These are phyloP conservation scores for Gobio gobio DNA, from an alignment of 2,113 vertebrate genomes.

Conservation along the genomic window DNA sequence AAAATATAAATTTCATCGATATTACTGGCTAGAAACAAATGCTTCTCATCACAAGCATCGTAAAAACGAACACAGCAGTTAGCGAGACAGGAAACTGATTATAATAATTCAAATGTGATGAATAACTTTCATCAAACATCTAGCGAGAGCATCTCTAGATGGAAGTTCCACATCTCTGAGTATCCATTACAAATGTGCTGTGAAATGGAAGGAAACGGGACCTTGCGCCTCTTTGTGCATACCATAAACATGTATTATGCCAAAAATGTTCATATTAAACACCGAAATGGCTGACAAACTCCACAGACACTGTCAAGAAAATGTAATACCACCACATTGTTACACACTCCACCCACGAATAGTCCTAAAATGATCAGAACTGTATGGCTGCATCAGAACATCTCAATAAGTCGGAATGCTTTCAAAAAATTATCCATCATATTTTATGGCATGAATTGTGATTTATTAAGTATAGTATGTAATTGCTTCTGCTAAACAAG, in stretches of 20 bases:
- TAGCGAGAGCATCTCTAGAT: conserved; percentile 66
- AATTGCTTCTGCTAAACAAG: conserved; percentile 25
- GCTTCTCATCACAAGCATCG: conserved; percentile 83
- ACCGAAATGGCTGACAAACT: conserved; percentile 57
- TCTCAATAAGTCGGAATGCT: conserved; percentile 36
- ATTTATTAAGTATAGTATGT: conserved; percentile 28
- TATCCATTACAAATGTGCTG: conserved; percentile 65
- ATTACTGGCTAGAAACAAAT: conserved; percentile 87
- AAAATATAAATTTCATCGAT: conserved; percentile 78
- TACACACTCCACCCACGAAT: conserved; percentile 41
- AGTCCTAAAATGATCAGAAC: conserved; percentile 41
- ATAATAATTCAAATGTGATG: conserved; percentile 96
- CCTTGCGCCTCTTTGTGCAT: conserved; percentile 29
- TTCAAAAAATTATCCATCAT: conserved; percentile 24
- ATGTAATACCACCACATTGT: conserved; percentile 47
- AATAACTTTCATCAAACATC: conserved; percentile 92
- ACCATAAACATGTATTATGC: conserved; percentile 61
- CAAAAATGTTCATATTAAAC: conserved; percentile 61
- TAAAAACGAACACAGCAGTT: conserved; percentile 88
- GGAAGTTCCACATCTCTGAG: conserved; percentile 57
- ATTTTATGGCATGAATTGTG: neutral
- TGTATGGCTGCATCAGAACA: conserved; percentile 43
- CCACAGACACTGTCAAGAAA: conserved; percentile 60
- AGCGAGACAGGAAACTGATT: conserved; percentile 96
- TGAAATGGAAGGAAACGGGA: conserved; percentile 65